Evolutionary conservation across 1,140 invertebrate genomes (phyloP).

Genomic region (Conus betulinus): DNA sequence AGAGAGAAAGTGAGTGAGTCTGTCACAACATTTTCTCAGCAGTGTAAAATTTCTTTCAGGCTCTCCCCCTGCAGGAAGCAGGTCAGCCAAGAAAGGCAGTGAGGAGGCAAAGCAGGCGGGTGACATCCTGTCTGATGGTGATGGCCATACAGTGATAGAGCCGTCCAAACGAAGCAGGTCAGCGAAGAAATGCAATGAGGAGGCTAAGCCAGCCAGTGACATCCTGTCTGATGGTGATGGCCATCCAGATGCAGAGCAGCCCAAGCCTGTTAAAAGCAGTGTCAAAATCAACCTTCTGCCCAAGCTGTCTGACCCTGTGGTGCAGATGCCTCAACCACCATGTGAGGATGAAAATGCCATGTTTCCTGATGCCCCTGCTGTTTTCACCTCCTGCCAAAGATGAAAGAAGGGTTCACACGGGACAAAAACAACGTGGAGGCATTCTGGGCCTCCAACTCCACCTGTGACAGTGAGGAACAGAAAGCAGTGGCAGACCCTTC

Average conservation of each 20-base stretch:
- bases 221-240: background rate
- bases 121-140: slow-evolving; percentile 23
- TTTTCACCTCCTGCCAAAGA: slow-evolving; percentile 11
- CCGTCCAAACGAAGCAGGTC: background rate
- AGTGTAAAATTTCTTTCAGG: background rate
- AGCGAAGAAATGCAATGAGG: background rate
- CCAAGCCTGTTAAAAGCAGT: background rate
- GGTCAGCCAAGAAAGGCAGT: background rate
- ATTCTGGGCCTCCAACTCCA: background rate
- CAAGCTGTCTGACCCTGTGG: slow-evolving; percentile 41
- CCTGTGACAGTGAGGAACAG: background rate
- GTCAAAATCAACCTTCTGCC: background rate
- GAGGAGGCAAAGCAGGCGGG: background rate
- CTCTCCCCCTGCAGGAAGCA: background rate
- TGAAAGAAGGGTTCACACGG: too few relatives aligned
- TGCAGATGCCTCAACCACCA: background rate
- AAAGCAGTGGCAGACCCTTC: background rate
- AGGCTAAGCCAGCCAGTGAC: background rate
- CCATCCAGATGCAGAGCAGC: too few relatives aligned
- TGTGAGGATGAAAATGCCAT: slow-evolving; percentile 63
- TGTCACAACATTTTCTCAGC: background rate
- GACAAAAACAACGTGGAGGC: background rate
- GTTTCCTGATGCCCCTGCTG: slow-evolving; percentile 61
- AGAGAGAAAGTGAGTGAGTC: too few relatives aligned
- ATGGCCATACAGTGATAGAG: background rate